phyloP scores from a whole-genome alignment of 2,113 vertebrate species.

The Ammospiza caudacuta region DNA sequence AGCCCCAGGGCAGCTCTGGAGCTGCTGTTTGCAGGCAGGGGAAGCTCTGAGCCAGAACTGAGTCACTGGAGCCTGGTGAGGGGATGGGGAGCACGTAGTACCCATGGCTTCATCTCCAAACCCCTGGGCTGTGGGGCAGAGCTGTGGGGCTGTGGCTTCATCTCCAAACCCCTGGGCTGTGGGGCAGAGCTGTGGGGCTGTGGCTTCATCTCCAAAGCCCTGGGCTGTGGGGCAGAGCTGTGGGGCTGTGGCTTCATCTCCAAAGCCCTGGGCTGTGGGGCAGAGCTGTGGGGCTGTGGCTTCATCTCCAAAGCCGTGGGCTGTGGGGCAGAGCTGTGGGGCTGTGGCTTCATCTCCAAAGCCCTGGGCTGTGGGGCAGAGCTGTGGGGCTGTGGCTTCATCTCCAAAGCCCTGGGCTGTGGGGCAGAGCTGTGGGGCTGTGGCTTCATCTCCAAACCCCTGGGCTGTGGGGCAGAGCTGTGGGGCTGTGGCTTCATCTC shows the following conservation, averaged over 20 bases:
- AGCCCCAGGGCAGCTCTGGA: background rate
- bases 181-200: background rate
- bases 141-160: no score
- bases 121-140: background rate
- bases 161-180: background rate
- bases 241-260: no score
- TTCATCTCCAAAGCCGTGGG: background rate
- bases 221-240: background rate
- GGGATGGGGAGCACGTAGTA: background rate
- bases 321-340: background rate
- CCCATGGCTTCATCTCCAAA: background rate
- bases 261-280: background rate
- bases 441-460: no score
- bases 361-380: background rate
- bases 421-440: background rate
- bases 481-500: background rate
- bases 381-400: no score
- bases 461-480: background rate
- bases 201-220: no score
- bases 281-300: background rate
- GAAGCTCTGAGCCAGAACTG: background rate
- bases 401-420: background rate
- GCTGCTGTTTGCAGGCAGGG: background rate
- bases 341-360: no score
- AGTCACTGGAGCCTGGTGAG: background rate